Evolutionary conservation across 2,113 vertebrate genomes (phyloP).

Genomic region (Chlorodrepanis virens): DNA sequence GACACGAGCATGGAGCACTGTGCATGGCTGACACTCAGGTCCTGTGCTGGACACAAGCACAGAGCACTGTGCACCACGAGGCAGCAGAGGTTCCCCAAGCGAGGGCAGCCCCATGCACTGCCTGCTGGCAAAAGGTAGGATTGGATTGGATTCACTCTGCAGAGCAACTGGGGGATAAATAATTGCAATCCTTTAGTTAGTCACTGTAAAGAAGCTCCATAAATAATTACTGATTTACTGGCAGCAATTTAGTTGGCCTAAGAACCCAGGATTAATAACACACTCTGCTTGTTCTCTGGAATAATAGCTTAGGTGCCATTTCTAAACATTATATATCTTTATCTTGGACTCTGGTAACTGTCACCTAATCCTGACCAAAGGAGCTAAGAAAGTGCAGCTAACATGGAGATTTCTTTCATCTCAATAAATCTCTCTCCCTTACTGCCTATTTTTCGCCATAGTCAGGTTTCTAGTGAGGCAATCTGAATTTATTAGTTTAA

Average conservation of each 20-base stretch:
- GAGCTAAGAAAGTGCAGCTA: neutral
- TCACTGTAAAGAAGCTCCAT: neutral
- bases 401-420: neutral
- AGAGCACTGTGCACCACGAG: accelerated
- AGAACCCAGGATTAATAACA: constrained; percentile 5
- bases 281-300: neutral
- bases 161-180: neutral
- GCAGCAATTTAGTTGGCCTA: constrained; percentile 18
- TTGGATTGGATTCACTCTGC: neutral
- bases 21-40: too few relatives aligned
- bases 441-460: neutral
- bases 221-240: constrained; percentile 40
- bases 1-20: too few relatives aligned
- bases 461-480: neutral
- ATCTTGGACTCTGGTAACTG: constrained; percentile 1
- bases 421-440: neutral
- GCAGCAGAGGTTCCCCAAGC: neutral
- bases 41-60: too few relatives aligned
- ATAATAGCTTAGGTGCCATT: neutral
- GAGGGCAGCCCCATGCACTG: accelerated
- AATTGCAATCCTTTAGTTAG: neutral
- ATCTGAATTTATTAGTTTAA: constrained; percentile 39
- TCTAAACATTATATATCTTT: constrained; percentile 26
- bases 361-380: neutral
- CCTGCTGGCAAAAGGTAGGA: neutral